Conservation (phyloP, 2,113 vertebrate genomes). For the Ciconia maguari region DNA sequence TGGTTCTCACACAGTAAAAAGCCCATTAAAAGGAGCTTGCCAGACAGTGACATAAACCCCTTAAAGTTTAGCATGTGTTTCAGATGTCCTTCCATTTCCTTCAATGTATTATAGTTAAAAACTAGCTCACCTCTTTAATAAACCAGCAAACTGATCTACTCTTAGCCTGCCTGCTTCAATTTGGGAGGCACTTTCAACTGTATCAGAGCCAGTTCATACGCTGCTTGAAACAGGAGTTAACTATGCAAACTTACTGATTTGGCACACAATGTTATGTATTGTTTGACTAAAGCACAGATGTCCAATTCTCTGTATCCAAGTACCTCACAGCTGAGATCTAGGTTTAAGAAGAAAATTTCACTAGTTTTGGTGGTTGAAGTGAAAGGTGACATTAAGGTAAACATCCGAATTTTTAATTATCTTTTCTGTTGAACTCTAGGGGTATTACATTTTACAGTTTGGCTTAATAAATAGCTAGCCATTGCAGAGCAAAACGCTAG, state of each 20-base stretch:
- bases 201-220: background rate
- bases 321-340: constrained; percentile 36
- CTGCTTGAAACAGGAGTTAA: constrained; percentile 31
- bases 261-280: constrained; percentile 1
- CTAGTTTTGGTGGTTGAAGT: background rate
- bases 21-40: background rate
- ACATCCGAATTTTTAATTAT: background rate
- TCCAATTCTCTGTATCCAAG: constrained; percentile 26
- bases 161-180: background rate
- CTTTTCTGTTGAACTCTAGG: background rate
- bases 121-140: background rate
- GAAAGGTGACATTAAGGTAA: background rate
- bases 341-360: constrained; percentile 40
- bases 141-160: background rate
- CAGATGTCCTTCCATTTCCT: background rate
- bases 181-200: background rate
- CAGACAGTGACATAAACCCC: background rate
- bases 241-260: constrained; percentile 29
- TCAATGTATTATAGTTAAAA: background rate
- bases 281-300: constrained; percentile 51
- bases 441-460: background rate
- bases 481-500: background rate
- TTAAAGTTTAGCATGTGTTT: background rate
- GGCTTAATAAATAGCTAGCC: background rate
- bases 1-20: background rate